Percentiles rank a stretch among this genome's conserved stretches.
Conservation (phyloP, 2,113 vertebrate species). For the Python bivittatus region DNA sequence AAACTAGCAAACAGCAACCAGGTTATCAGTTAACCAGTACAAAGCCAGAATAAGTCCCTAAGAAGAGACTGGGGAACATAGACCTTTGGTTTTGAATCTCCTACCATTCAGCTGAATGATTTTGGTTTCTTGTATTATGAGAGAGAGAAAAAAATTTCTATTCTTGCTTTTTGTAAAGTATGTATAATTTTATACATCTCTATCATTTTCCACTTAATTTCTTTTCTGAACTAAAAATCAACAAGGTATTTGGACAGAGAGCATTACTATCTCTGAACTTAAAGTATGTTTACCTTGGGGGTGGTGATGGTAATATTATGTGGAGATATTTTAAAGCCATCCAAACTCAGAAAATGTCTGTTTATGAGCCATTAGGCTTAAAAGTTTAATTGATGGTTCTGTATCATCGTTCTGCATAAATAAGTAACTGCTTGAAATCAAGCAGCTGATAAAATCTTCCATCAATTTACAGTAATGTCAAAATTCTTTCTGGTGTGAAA, state of each 20-base stretch:
- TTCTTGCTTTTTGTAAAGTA: background rate
- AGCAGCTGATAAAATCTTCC: too few species aligned
- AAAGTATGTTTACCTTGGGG: background rate
- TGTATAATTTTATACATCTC: background rate
- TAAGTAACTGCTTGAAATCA: too few species aligned
- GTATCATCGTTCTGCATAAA: too few species aligned
- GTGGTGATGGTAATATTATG: background rate
- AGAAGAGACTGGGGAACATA: background rate
- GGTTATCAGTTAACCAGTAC: background rate
- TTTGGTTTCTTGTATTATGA: background rate
- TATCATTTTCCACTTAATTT: background rate
- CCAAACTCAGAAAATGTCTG: too few species aligned
- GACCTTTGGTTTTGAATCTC: background rate
- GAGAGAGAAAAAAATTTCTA: background rate
- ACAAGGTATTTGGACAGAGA: background rate
- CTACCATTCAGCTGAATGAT: background rate
- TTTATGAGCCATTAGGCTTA: too few species aligned
- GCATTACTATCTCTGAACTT: background rate
- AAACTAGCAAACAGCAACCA: background rate
- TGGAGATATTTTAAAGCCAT: background rate
- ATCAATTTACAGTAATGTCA: too few species aligned
- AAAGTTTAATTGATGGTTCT: too few species aligned
- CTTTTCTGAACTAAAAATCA: background rate
- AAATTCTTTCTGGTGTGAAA: too few species aligned
- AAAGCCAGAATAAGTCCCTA: background rate